phyloP scores from a whole-genome alignment of 2,113 vertebrate species.

The Aptenodytes patagonicus region DNA sequence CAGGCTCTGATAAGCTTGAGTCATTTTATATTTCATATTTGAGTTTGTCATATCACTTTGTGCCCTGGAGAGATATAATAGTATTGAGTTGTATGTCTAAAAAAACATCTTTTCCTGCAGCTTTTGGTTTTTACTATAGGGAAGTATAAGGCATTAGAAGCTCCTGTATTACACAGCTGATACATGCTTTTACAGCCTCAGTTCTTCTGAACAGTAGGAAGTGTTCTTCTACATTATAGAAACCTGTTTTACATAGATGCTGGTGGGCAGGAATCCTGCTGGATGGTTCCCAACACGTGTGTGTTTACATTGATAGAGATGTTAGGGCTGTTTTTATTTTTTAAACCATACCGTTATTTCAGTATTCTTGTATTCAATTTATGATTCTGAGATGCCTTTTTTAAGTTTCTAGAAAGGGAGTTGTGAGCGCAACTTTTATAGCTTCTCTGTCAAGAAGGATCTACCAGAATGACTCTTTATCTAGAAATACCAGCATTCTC shows the following conservation, averaged over 20 bases:
- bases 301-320: not conserved
- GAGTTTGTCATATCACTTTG: not conserved
- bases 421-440: not conserved
- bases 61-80: not conserved
- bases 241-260: not conserved
- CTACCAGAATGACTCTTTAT: not conserved
- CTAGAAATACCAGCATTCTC: not conserved
- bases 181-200: not conserved
- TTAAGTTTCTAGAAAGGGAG: not conserved
- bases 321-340: not conserved
- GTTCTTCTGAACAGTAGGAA: not conserved
- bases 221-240: not conserved
- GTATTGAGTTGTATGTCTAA: not conserved
- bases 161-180: not conserved
- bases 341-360: not conserved
- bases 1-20: not conserved
- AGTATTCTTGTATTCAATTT: not conserved
- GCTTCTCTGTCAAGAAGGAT: not conserved
- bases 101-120: not conserved
- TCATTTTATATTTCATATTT: not conserved
- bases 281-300: not conserved
- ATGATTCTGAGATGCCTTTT: not conserved
- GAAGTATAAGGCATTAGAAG: not conserved
- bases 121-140: not conserved
- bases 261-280: not conserved